Base-by-base conservation (phyloP, 2,113 vertebrate genomes). In the Chionodraco myersi region DNA sequence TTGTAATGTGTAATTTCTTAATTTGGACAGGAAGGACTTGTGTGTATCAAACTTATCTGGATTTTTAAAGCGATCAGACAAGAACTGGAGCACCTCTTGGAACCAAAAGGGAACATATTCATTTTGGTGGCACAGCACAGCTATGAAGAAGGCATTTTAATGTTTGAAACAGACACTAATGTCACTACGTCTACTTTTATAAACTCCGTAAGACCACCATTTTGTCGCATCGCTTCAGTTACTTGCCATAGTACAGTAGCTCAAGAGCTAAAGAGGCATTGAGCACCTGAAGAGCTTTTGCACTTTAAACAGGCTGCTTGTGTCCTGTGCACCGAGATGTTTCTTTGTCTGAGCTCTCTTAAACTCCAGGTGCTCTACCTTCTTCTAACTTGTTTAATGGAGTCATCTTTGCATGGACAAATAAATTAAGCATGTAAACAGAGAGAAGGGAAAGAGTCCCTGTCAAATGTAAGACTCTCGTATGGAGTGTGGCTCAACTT, bases 121-220 rank as follows among this genome's bases (percentile, higher is more conserved):
- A 45, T 48, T 26, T 47, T 53, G 16, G 74, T 75, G 65, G 75
- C 68, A 77, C 64, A 64, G 41, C 58, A 75, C 67, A 70, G 61
- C 72, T 84, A 26, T 59, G 67, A 90, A 75, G 65, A 89, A 88
- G 82, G 69, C 78, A 72, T 84, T 79, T 83, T 34, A 52, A 79
- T 69, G 59, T 76, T 75, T 79, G 41, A 78, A 81, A 80, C 30
- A 47, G 48, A 81, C 59, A 75, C 23, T 48, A 61, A 51, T 72
- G 71, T 79, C 67, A 71, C 56, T 80, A 49, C 14, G n/a, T 75
- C 69, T 72, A 54, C 65, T 67, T 66, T 79, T 4, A 65, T 56
- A 47, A 79, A 74, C 48, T 58, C n/a, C 66, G 53, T 79, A 73
- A 64, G 53, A 74, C 18, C 23, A 69, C 66, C 49, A 3, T 80